phyloP scores from a whole-genome alignment of 2,888 invertebrate genomes.

The Endotricha flammealis region DNA sequence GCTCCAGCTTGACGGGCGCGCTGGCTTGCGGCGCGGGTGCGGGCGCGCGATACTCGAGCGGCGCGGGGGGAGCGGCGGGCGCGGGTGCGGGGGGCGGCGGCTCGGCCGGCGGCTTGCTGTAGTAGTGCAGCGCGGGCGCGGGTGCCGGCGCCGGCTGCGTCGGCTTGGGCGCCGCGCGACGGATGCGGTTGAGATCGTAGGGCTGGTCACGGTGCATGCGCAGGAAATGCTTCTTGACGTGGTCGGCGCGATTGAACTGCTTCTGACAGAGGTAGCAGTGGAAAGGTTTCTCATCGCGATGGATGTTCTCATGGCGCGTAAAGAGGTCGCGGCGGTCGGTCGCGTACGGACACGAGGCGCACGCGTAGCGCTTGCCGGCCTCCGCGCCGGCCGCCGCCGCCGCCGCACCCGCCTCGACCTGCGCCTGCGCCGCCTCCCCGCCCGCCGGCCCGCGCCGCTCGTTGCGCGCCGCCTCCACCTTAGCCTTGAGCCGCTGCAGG shows the following conservation, averaged over 20 bases:
- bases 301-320: slow-evolving; percentile 95
- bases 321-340: slow-evolving; percentile 94
- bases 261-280: slow-evolving; percentile 95
- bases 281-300: slow-evolving; percentile 95
- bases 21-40: slow-evolving; percentile 22
- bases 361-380: slow-evolving; percentile 86
- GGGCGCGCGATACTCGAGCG: slow-evolving; percentile 26
- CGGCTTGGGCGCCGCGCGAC: slow-evolving; percentile 80
- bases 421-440: slow-evolving; percentile 18
- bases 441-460: slow-evolving; percentile 24
- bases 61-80: slow-evolving; percentile 34
- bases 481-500: slow-evolving; percentile 82
- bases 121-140: slow-evolving; percentile 27
- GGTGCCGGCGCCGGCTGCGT: slow-evolving; percentile 48
- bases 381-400: slow-evolving; percentile 24
- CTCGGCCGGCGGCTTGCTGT: slow-evolving; percentile 13
- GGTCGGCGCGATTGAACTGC: slow-evolving; percentile 95
- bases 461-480: slow-evolving; percentile 56
- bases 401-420: slow-evolving; percentile 20
- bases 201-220: slow-evolving; percentile 94
- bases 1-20: slow-evolving; percentile 17
- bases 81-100: slow-evolving; percentile 19
- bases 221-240: slow-evolving; percentile 95
- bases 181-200: slow-evolving; percentile 90
- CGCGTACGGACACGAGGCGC: slow-evolving; percentile 92